These are phyloP conservation scores for Loripinus fragilis DNA, from an alignment of 2,888 invertebrate species.

Conservation along the genomic window DNA sequence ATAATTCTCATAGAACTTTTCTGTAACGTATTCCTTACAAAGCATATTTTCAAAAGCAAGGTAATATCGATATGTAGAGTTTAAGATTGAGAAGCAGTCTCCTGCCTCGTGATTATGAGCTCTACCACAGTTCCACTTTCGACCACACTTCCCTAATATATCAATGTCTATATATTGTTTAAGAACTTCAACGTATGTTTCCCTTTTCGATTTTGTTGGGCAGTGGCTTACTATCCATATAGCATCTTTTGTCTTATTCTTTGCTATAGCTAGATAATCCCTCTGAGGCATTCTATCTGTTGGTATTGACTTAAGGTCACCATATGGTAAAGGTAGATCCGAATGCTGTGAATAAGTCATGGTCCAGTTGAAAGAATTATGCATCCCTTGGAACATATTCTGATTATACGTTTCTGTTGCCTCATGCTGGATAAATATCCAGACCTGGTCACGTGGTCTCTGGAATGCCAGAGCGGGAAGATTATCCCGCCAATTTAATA, in stretches of 20 bases:
- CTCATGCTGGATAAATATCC: constrained; percentile 4
- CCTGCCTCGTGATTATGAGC: neutral
- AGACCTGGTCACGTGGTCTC: neutral
- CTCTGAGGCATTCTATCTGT: neutral
- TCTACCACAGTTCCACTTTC: neutral
- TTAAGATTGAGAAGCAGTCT: neutral
- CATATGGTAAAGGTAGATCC: neutral
- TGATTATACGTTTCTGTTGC: neutral
- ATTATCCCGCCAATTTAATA: neutral
- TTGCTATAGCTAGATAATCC: neutral
- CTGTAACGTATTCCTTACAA: neutral
- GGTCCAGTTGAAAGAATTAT: neutral
- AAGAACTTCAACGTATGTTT: neutral
- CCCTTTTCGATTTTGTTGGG: neutral
- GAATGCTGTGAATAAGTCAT: neutral
- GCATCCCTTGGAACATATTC: neutral
- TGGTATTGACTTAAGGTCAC: neutral
- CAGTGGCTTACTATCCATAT: constrained; percentile 1
- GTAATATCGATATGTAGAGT: neutral
- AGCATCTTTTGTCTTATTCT: constrained; percentile 9
- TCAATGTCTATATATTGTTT: constrained; percentile 3
- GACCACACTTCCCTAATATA: neutral
- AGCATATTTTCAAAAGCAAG: neutral
- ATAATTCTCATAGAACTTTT: neutral
- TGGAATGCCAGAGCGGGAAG: neutral